Conservation (phyloP, 2,888 invertebrate genomes). For the Alcis repandata region DNA sequence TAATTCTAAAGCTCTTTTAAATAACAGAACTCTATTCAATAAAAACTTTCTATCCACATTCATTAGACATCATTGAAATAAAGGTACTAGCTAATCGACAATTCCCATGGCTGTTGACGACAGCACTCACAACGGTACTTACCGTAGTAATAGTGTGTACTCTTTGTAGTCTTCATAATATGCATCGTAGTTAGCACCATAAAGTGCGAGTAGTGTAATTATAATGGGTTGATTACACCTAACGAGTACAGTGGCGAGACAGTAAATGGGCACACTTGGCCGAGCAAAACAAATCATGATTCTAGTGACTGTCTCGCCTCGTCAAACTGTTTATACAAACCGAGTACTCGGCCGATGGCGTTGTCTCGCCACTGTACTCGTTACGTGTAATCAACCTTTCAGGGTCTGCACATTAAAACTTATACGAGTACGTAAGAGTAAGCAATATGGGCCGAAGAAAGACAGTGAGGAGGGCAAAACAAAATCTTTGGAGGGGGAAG, state of each 20-base stretch:
- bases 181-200: slow-evolving; percentile 20
- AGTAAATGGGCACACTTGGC: no score
- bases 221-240: not conserved
- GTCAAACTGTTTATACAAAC: no score
- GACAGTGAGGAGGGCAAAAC: no score
- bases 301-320: no score
- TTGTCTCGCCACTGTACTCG: no score
- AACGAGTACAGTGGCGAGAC: no score
- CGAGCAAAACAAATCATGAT: no score
- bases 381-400: no score
- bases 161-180: not conserved
- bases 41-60: not conserved
- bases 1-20: not conserved
- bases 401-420: no score
- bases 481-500: not conserved
- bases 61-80: not conserved
- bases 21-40: not conserved
- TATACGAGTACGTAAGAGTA: no score
- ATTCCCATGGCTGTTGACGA: slow-evolving; percentile 5
- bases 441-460: no score
- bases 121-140: not conserved
- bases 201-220: slow-evolving; percentile 38
- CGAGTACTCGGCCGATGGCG: no score
- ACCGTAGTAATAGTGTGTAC: slow-evolving; percentile 2
- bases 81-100: not conserved